These are phyloP conservation scores for Sanderia malayensis DNA, from an alignment of 30 jellyfish, hydroid and myxozoan species.

Conservation along the genomic window DNA sequence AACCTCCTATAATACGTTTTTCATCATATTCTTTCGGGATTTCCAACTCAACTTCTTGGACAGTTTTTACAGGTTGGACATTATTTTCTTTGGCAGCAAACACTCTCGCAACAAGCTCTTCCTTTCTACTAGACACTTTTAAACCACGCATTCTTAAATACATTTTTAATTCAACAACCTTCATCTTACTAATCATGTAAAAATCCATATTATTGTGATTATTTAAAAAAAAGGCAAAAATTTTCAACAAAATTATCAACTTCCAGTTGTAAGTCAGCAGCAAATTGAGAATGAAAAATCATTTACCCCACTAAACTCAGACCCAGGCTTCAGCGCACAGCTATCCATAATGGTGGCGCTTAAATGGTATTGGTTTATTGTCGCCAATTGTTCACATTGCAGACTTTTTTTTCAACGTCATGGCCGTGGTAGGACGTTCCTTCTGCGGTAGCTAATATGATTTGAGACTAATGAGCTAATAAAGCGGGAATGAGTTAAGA, in stretches of 20 bases:
- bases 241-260: no score
- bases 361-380: no score
- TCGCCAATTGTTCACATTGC: no score
- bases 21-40: background rate
- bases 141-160: background rate
- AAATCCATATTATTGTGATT: background rate
- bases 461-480: constrained; percentile 1
- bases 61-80: background rate
- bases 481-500: background rate
- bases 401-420: no score
- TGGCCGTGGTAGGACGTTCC: constrained; percentile 7
- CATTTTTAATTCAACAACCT: background rate
- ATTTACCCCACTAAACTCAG: no score
- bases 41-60: background rate
- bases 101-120: background rate
- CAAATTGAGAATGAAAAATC: no score
- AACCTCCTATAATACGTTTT: background rate
- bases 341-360: no score
- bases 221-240: background rate
- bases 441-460: constrained; percentile 1
- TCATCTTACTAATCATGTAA: background rate
- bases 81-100: background rate
- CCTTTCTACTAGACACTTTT: background rate
- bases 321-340: no score
- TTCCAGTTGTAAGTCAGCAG: no score